Conservation (phyloP, 2,797 vertebrate species). For the Pempheris klunzingeri region DNA sequence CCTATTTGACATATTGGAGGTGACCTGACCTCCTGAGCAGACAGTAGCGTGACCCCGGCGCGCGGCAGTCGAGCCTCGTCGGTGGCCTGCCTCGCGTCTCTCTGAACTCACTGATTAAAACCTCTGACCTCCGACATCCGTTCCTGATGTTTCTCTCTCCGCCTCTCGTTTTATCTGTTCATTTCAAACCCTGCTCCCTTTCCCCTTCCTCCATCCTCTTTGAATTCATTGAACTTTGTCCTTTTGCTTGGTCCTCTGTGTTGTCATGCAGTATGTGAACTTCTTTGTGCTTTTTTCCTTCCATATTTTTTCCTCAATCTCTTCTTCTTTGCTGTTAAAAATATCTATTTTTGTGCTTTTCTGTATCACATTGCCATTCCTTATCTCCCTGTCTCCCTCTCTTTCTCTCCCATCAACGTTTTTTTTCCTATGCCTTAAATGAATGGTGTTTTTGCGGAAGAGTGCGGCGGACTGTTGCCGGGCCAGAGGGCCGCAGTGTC, state of each 20-base stretch:
- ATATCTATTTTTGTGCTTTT: constrained; percentile 49
- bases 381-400: constrained; percentile 38
- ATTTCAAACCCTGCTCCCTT: constrained; percentile 71
- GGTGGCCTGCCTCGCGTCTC: constrained; percentile 46
- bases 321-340: constrained; percentile 10
- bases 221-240: constrained; percentile 74
- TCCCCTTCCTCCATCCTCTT: constrained; percentile 74
- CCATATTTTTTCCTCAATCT: background rate
- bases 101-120: constrained; percentile 75
- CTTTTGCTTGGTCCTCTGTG: constrained; percentile 50
- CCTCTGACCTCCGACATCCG: constrained; percentile 62
- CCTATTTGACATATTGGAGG: constrained; percentile 58
- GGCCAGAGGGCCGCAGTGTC: constrained; percentile 76
- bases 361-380: constrained; percentile 39
- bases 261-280: constrained; percentile 30
- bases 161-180: constrained; percentile 74
- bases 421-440: constrained; percentile 68
- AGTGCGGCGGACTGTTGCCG: constrained; percentile 69
- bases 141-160: constrained; percentile 30
- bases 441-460: constrained; percentile 87
- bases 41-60: constrained; percentile 66
- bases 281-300: background rate
- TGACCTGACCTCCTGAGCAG: constrained; percentile 61
- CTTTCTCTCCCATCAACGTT: constrained; percentile 40
- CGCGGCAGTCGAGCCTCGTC: constrained; percentile 40